These are phyloP conservation scores for Lasioglossum villosulum DNA, from an alignment of 2,888 invertebrate species.

Conservation along the genomic window DNA sequence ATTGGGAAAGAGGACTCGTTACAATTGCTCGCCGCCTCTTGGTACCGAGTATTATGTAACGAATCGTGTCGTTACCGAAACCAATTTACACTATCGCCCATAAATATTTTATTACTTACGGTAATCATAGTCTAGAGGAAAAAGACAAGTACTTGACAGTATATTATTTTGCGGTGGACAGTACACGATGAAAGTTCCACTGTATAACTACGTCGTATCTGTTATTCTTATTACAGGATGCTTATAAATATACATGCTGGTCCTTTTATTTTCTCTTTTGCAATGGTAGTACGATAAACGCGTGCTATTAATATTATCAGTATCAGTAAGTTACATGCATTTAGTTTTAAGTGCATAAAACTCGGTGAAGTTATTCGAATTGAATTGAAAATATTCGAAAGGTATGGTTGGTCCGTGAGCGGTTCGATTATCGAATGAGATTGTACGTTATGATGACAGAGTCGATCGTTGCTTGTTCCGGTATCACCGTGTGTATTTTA, in stretches of 20 bases:
- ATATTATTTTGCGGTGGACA: neutral
- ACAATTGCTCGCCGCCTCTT: neutral
- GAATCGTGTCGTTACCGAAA: neutral
- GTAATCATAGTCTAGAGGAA: neutral
- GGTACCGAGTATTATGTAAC: neutral
- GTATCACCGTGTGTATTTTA: constrained; percentile 1
- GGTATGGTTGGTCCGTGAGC: neutral
- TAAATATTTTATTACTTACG: neutral
- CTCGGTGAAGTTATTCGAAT: too few relatives aligned
- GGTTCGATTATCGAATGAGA: neutral
- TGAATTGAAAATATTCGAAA: too few relatives aligned
- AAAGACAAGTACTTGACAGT: neutral
- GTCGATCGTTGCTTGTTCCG: neutral
- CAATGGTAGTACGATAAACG: neutral
- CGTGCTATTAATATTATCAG: neutral
- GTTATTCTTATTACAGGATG: neutral
- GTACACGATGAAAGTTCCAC: neutral
- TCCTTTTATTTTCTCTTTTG: neutral
- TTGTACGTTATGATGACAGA: neutral
- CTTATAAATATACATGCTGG: neutral
- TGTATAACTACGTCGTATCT: neutral
- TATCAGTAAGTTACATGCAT: neutral
- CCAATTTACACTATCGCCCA: neutral
- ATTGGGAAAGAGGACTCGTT: neutral
- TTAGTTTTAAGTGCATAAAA: neutral